phyloP scores from a whole-genome alignment of 2,797 vertebrate genomes.

The Lepus townsendii region DNA sequence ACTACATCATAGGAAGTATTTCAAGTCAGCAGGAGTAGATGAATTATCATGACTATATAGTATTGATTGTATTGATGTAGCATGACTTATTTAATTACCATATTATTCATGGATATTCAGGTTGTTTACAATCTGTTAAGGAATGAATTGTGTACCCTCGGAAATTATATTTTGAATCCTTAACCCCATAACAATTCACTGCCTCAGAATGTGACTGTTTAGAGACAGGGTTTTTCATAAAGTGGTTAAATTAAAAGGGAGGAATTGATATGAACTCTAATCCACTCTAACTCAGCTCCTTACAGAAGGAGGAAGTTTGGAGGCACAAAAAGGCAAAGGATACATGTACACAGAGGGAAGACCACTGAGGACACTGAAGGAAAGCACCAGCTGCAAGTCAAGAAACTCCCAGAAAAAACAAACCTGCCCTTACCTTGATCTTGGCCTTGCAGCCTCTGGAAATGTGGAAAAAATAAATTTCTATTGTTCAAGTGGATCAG shows the following conservation, averaged over 20 bases:
- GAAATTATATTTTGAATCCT: background rate
- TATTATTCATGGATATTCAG: background rate
- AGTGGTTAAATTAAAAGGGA: background rate
- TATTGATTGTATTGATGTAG: background rate
- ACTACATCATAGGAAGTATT: background rate
- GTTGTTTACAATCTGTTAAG: background rate
- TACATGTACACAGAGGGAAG: background rate
- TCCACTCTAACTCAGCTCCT: background rate
- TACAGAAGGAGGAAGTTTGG: background rate
- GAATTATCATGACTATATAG: background rate
- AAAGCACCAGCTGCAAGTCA: fast-evolving
- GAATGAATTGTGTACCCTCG: background rate
- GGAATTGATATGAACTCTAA: background rate
- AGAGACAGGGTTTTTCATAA: background rate
- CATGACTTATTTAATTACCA: conserved; percentile 26
- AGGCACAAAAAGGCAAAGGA: background rate
- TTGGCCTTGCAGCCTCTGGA: background rate
- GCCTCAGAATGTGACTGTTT: background rate
- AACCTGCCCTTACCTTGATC: background rate
- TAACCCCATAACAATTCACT: background rate
- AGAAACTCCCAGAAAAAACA: background rate
- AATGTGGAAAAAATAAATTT: background rate
- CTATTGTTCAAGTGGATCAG: background rate
- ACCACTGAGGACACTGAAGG: fast-evolving
- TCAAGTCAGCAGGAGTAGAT: background rate